phyloP scores from a whole-genome alignment of 2,888 invertebrate species.

The Cactoblastis cactorum region DNA sequence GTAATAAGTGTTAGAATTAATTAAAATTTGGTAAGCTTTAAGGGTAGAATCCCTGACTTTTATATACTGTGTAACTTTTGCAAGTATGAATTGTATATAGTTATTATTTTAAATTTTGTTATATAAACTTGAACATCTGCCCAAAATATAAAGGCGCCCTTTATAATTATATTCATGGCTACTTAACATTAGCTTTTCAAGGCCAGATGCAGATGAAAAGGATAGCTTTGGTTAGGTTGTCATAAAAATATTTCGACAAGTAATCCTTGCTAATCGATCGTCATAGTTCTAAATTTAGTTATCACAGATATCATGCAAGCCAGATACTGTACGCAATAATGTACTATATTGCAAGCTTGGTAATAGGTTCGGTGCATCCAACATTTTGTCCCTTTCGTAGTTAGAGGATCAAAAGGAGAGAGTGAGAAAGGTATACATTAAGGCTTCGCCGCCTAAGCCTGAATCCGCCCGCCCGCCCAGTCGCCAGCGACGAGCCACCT shows the following conservation, averaged over 20 bases:
- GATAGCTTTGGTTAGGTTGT: not conserved
- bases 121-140: no score
- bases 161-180: not conserved
- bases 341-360: slow-evolving; percentile 45
- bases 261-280: slow-evolving; percentile 29
- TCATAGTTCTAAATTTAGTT: slow-evolving; percentile 29
- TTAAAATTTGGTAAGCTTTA: no score
- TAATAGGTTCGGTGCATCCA: slow-evolving; percentile 49
- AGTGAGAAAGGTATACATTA: slow-evolving; percentile 49
- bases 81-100: no score
- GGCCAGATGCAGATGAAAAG: not conserved
- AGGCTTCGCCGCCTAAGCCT: slow-evolving; percentile 58
- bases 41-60: no score
- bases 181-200: not conserved
- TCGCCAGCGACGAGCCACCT: slow-evolving; percentile 53
- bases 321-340: slow-evolving; percentile 23
- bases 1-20: no score
- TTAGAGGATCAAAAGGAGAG: slow-evolving; percentile 32
- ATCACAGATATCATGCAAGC: slow-evolving; percentile 24
- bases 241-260: not conserved
- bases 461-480: slow-evolving; percentile 73
- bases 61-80: no score
- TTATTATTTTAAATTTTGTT: no score
- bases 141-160: no score
- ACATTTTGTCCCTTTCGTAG: slow-evolving; percentile 41